Base-by-base conservation (phyloP, 1,140 invertebrate species). In the Macrobrachium rosenbergii region DNA sequence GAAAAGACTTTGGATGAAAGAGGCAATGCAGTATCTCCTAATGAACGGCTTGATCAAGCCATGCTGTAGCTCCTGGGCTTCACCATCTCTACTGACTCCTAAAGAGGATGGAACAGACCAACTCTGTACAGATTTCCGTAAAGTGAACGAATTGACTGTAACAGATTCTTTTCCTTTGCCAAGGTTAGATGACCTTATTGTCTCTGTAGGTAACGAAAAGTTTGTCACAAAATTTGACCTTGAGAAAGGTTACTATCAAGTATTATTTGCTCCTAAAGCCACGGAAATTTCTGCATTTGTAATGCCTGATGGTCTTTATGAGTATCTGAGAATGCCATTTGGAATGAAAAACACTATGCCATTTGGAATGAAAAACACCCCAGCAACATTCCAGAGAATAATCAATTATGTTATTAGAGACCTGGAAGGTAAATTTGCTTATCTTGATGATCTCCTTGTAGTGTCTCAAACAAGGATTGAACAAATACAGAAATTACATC, bases 301-400 rank as follows among this genome's bases (percentile, higher is more conserved):
- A 2, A 77, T 6, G 5, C 5, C 75, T 43, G 75, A 21, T 52
- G 75, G 45, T 45, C 75, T 52, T 43, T 77, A 37, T 52, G 5
- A 77, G 52, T 77, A 37, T 37, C 28, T 37, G 28, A 37, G 28
- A 37, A 37, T 37, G 28, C 1, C 28, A 37, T 37, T 37, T 37
- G 3, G 28, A 37, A 23, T 52, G 43, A 28, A 45, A 52, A 77
- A 77, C 45, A 12, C 75, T 10, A 37, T 37, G 28, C 1, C 28
- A 37, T 37, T 37, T 37, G 3, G 28, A 37, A 23, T 52, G 43
- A 28, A 45, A 52, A 77, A 77, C 45, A 12, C 75, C 23, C 5
- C 43, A 14, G 75, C 43, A 77, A 59, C 75, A 43, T 77, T 77
- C 45, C 75, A 45, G 43, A 77, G 75, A 52, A 17, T 77, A 21